Base-by-base conservation (phyloP, 2,113 vertebrate species). In the Malurus melanocephalus region DNA sequence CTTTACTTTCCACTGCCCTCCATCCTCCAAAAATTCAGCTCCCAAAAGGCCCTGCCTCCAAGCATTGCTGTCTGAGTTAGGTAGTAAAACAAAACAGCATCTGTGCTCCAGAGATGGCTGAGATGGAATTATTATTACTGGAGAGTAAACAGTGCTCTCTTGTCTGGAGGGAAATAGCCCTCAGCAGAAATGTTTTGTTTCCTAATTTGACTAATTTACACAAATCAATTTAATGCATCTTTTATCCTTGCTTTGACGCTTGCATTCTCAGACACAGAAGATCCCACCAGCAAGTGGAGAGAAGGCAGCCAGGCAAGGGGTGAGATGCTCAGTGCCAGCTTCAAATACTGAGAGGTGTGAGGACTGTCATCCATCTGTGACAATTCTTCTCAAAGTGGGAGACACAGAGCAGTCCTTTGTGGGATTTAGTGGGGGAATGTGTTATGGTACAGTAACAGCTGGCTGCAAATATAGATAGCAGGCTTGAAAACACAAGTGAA, bases 121-220 rank as follows among this genome's bases (percentile, higher is more conserved):
- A 77, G 60, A 51, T 81, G 66, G 79, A 84, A 79, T 89, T 76
- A 49, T 80, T 88, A 60, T 89, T 82, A 60, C 28, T 92, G 22
- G 48, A 71, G 56, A 56, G 67, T 71, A 78, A 87, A 92, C 23
- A 9, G 27, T 4, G 9, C 77, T 76, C 57, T 73, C 13, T 89
- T 92, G 88, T 80, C 62, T 90, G 77, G 71, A 82, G 75, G 56
- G 52, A 85, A 95, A 87, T 57, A 89, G 85, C 53, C 28, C 11
- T 61, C 52, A 71, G 80, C 71, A 87, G 83, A 94, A 85, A 52
- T 52, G 40, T 80, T 92, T 77, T 80, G 43, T 65, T 87, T 93
- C n/a, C 56, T 90, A 86, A 87, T 96, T 93, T 87, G 75, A 73
- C 68, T 42, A 81, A 32, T 95, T 94, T 91, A 61, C 79, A 71